Evolutionary conservation across 2,113 vertebrate species (phyloP), one percentile per base, ranked within the genome.

Genomic region (Crypturellus undulatus): DNA sequence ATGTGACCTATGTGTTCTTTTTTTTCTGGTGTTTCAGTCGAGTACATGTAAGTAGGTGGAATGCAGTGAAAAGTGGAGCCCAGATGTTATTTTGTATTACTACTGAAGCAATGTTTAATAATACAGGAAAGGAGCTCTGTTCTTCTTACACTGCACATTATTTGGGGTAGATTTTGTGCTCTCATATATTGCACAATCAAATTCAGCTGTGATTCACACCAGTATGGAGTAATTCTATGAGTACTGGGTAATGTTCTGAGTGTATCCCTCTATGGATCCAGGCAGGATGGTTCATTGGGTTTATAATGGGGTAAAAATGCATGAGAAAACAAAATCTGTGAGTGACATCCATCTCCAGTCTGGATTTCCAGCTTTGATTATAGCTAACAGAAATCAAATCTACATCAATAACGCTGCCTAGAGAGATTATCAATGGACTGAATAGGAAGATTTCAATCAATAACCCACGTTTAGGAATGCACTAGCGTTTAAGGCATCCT

Each of bases 341-440:
- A 79, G 6, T n/a, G 58, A 6, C 2, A 22, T 71, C 43, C 52
- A n/a, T 22, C 36, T 82, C 75, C 70, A 40, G 14, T 20, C 36
- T n/a, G n/a, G 30, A 32, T 30, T 75, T 71, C 9, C 67, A 85
- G 19, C 51, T 75, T 20, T 45, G 17, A 1, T 47, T 9, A 3
- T 2, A 38, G 25, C 8, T 34, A 12, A 4, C 19, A 34, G 17
- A 67, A 40, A 2, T 5, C 1, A 9, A 0, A 38, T 84, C 52
- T 26, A 34, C 40, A 14, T 60, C 45, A 11, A 47, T 76, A 84
- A 32, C n/a, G n/a, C n/a, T 43, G 38, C 45, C 65, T 30, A 56
- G 52, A 71, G 51, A 72, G 24, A 30, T 38, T 9, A 3, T 68
- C 40, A 52, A 56, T 56, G 54, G 28, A 30, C 28, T 56, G 8